These are phyloP conservation scores for Gymnobelideus leadbeateri DNA, from an alignment of 2,113 vertebrate genomes.

Conservation along the genomic window DNA sequence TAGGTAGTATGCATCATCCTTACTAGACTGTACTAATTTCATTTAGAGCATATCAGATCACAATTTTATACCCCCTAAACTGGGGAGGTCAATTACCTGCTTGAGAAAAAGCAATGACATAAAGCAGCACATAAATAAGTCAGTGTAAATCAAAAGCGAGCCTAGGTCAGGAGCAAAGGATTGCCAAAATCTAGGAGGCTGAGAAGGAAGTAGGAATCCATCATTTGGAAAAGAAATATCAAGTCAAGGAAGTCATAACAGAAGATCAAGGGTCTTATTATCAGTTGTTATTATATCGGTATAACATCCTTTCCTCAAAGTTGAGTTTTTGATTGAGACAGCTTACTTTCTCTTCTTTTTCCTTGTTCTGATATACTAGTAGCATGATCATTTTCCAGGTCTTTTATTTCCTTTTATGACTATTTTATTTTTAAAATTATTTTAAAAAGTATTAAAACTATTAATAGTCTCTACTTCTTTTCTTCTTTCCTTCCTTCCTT, in stretches of 20 bases:
- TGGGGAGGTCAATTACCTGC: not conserved
- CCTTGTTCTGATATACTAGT: not conserved
- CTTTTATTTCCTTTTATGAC: not conserved
- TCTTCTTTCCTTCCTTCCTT: no score
- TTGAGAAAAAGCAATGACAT: not conserved
- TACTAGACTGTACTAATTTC: not conserved
- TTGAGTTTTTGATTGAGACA: not conserved
- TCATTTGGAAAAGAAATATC: not conserved
- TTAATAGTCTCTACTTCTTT: not conserved
- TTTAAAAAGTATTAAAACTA: not conserved
- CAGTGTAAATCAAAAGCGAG: not conserved
- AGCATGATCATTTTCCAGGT: not conserved
- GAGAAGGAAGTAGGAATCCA: not conserved
- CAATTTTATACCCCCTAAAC: not conserved
- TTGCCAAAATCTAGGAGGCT: not conserved
- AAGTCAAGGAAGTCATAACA: not conserved
- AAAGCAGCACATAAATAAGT: not conserved
- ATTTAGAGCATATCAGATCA: not conserved
- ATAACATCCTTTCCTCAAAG: not conserved
- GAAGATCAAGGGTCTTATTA: not conserved
- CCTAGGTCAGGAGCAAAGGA: not conserved
- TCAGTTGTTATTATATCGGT: not conserved
- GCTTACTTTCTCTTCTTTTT: not conserved
- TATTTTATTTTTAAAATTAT: no score
- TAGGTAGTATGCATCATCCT: not conserved